Percentiles rank a stretch among this genome's conserved stretches.
Evolutionary conservation across 2,888 invertebrate species (phyloP).

Genomic region (Papilio demoleus): DNA sequence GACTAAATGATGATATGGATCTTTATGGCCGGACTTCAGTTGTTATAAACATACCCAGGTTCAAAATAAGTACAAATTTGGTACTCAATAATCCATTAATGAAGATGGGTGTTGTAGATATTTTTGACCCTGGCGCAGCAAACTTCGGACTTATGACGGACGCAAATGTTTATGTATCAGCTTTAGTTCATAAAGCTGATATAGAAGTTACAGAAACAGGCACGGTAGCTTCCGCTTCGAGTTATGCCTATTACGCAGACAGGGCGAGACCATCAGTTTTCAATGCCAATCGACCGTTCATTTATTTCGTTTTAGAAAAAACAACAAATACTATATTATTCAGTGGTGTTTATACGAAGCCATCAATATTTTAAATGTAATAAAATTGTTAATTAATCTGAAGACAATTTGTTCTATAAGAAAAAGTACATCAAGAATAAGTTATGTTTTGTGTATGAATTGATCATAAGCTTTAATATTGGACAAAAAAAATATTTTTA

Average conservation of each 20-base stretch:
- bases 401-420: too few relatives aligned
- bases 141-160: slow-evolving; percentile 80
- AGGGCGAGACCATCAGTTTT: slow-evolving; percentile 83
- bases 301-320: slow-evolving; percentile 86
- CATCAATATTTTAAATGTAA: slow-evolving; percentile 58
- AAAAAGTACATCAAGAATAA: too few relatives aligned
- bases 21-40: slow-evolving; percentile 82
- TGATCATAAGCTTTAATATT: too few relatives aligned
- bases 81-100: slow-evolving; percentile 80
- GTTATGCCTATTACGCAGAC: slow-evolving; percentile 72
- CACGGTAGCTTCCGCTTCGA: slow-evolving; percentile 86
- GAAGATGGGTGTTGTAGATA: slow-evolving; percentile 85
- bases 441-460: too few relatives aligned
- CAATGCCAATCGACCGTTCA: slow-evolving; percentile 85
- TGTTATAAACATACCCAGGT: slow-evolving; percentile 85
- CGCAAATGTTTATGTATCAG: slow-evolving; percentile 81
- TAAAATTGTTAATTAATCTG: too few relatives aligned
- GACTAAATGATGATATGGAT: slow-evolving; percentile 70
- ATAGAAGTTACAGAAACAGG: slow-evolving; percentile 89
- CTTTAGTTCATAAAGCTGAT: slow-evolving; percentile 87
- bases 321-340: slow-evolving; percentile 84
- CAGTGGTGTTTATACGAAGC: slow-evolving; percentile 80
- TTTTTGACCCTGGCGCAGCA: slow-evolving; percentile 82
- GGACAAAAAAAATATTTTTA: too few relatives aligned
- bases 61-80: slow-evolving; percentile 84